Evolutionary conservation across 2,888 invertebrate species (phyloP).

Genomic region (Stenolophus ochropezus): DNA sequence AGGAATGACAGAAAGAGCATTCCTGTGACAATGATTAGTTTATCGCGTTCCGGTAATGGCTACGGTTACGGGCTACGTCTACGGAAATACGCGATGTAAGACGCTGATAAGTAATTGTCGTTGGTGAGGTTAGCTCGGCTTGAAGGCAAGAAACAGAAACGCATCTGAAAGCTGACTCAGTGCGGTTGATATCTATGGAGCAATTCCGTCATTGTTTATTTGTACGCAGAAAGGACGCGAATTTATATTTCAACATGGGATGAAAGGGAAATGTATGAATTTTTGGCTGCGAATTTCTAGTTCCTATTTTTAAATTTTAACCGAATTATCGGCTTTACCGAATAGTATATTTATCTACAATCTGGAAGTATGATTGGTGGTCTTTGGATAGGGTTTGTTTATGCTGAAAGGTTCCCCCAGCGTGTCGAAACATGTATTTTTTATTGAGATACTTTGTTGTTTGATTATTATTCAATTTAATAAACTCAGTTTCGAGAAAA

Average conservation of each 20-base stretch:
- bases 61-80: background rate
- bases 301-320: background rate
- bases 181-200: background rate
- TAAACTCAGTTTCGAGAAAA: too few relatives aligned
- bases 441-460: too few relatives aligned
- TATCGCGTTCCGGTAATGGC: constrained; percentile 34
- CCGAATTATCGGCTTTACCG: too few relatives aligned
- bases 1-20: background rate
- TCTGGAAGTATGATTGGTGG: too few relatives aligned
- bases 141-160: background rate
- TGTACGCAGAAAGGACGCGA: background rate
- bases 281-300: background rate
- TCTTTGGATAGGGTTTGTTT: too few relatives aligned
- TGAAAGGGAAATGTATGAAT: background rate
- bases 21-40: constrained; percentile 27
- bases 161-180: background rate
- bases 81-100: constrained; percentile 18
- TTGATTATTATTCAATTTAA: too few relatives aligned
- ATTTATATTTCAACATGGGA: background rate
- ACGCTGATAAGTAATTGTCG: constrained; percentile 23
- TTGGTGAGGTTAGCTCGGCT: background rate
- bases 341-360: too few relatives aligned
- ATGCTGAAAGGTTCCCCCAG: too few relatives aligned
- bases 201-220: constrained; percentile 17
- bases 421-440: too few relatives aligned